A percentile compares a stretch with the other conserved stretches of the same genome.
Evolutionary conservation across 2,113 vertebrate genomes (phyloP).

Genomic region (Hypocryptadius cinnamomeus): DNA sequence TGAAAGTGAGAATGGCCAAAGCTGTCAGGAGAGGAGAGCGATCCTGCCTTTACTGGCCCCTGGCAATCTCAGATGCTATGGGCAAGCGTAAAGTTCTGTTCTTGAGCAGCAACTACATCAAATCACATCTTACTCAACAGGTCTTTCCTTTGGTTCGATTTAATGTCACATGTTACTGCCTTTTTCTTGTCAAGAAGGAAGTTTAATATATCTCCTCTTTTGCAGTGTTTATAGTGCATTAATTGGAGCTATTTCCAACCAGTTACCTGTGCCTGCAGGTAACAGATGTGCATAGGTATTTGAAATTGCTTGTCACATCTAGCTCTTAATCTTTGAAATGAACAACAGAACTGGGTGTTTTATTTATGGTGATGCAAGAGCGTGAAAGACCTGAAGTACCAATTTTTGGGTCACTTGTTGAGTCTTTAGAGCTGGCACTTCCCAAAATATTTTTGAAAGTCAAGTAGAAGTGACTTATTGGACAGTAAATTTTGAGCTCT

Average conservation of each 20-base stretch:
- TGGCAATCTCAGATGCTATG: background rate
- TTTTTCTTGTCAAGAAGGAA: background rate
- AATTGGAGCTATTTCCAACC: background rate
- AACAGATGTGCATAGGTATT: background rate
- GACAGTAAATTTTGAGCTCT: background rate
- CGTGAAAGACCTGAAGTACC: background rate
- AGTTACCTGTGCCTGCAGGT: background rate
- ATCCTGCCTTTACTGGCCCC: background rate
- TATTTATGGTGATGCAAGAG: background rate
- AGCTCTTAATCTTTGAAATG: background rate
- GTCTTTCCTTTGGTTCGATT: background rate
- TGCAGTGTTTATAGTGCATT: background rate
- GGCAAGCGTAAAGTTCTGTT: background rate
- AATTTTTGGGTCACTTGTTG: background rate
- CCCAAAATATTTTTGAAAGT: background rate
- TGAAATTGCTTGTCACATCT: background rate
- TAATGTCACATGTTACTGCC: background rate
- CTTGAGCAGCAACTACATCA: background rate
- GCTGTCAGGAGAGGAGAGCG: rapidly evolving
- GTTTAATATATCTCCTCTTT: background rate
- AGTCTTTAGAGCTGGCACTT: background rate
- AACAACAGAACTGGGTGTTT: background rate
- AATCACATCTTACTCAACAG: background rate
- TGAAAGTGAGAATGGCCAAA: background rate
- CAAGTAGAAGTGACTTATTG: background rate